Evolutionary conservation across 2,888 invertebrate species (phyloP).

Genomic region (Clivina fossor): DNA sequence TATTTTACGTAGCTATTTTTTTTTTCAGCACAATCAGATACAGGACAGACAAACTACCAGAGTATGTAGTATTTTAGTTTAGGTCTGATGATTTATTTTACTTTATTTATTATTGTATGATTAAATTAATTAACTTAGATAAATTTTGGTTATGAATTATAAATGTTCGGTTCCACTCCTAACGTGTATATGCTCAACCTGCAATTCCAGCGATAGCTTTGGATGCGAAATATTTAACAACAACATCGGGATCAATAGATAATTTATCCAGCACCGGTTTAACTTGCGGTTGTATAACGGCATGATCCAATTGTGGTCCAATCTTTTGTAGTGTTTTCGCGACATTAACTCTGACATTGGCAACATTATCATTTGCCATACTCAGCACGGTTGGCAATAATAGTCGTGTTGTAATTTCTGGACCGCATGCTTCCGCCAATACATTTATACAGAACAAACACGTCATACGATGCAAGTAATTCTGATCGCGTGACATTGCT

Average conservation of each 20-base stretch:
- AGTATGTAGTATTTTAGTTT: too few species aligned
- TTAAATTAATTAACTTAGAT: too few species aligned
- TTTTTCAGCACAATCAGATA: too few species aligned
- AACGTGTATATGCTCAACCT: too few species aligned
- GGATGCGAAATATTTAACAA: conserved; percentile 97
- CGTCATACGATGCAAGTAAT: conserved; percentile 98
- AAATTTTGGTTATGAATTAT: too few species aligned
- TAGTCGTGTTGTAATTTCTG: conserved; percentile 88
- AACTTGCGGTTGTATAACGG: conserved; percentile 86
- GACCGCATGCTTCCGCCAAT: conserved; percentile 87
- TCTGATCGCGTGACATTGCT: conserved; percentile 93
- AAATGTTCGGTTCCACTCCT: too few species aligned
- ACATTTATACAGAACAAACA: conserved; percentile 97
- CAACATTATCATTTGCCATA: conserved; percentile 95
- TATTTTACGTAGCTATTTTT: too few species aligned
- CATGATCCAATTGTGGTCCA: conserved; percentile 85
- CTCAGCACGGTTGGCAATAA: conserved; percentile 91
- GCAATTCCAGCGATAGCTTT: conserved; percentile 92
- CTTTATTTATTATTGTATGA: too few species aligned
- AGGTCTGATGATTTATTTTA: too few species aligned
- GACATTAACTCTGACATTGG: conserved; percentile 98
- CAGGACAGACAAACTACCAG: too few species aligned
- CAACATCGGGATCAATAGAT: conserved; percentile 89
- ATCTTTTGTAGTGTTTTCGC: conserved; percentile 97
- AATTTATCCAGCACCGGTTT: conserved; percentile 94